Evolutionary conservation across 2,888 invertebrate species (phyloP).

Genomic region (Rhynchonema sp.): DNA sequence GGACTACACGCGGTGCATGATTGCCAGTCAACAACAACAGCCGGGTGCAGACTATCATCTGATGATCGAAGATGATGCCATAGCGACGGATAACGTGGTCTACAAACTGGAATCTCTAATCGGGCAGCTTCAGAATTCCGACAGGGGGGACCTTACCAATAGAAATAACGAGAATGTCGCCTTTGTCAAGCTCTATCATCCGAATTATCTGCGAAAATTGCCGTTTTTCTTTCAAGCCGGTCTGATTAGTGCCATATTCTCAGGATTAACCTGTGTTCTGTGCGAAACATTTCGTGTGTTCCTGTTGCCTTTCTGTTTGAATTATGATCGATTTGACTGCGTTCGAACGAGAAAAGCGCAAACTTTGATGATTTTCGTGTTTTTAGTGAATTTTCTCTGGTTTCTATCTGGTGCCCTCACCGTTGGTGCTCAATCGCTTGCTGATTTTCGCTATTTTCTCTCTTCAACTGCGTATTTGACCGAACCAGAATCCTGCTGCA

Average conservation of each 20-base stretch:
- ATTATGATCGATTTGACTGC: too few species aligned
- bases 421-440: conserved; percentile 8
- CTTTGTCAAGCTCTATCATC: conserved; percentile 16
- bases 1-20: conserved; percentile 15
- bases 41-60: conserved; percentile 8
- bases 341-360: conserved; percentile 5
- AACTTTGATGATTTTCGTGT: neutral
- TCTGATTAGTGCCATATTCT: conserved; percentile 1
- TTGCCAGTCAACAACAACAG: neutral
- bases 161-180: conserved; percentile 7
- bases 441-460: conserved; percentile 11
- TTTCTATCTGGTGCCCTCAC: neutral
- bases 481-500: conserved; percentile 16
- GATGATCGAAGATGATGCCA: conserved; percentile 14
- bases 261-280: conserved; percentile 6
- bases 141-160: neutral
- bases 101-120: conserved; percentile 9
- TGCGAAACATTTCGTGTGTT: too few species aligned
- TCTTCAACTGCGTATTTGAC: conserved; percentile 14
- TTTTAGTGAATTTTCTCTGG: neutral
- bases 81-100: conserved; percentile 10
- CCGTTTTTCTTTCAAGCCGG: conserved; percentile 11
- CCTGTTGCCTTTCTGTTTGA: conserved; percentile 1
- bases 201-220: conserved; percentile 11
- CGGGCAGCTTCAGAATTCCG: conserved; percentile 7